phyloP scores from a whole-genome alignment of 2,888 invertebrate species.

The Pyrgus malvae region DNA sequence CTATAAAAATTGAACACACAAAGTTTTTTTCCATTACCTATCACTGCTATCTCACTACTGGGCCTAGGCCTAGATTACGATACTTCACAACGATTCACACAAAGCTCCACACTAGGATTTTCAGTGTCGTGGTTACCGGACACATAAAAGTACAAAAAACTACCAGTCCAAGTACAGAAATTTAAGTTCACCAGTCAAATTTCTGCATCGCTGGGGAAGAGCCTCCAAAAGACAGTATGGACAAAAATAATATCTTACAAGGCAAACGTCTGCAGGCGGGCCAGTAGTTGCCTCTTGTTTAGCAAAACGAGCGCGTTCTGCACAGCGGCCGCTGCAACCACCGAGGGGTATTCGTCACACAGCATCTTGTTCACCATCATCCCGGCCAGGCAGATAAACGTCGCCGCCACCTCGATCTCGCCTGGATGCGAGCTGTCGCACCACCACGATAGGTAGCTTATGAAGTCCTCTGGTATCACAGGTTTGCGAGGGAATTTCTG shows the following conservation, averaged over 20 bases:
- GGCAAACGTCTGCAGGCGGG: constrained; percentile 41
- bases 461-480: constrained; percentile 60
- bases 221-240: neutral
- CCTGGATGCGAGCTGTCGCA: constrained; percentile 46
- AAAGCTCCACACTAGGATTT: too few relatives aligned
- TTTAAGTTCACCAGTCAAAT: neutral
- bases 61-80: too few relatives aligned
- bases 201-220: neutral
- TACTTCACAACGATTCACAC: too few relatives aligned
- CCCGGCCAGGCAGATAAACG: constrained; percentile 59
- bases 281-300: constrained; percentile 43
- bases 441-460: constrained; percentile 59
- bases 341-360: constrained; percentile 55
- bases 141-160: too few relatives aligned
- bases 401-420: constrained; percentile 59
- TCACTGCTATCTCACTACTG: too few relatives aligned
- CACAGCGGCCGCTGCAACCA: constrained; percentile 57
- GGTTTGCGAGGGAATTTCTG: constrained; percentile 62
- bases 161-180: too few relatives aligned
- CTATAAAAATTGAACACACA: too few relatives aligned
- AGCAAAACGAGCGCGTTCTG: constrained; percentile 53
- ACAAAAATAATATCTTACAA: constrained; percentile 46
- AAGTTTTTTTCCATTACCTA: too few relatives aligned
- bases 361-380: constrained; percentile 52
- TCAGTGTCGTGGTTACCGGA: too few relatives aligned